Percentiles rank a stretch among this genome's conserved stretches.
These are phyloP conservation scores for Sceliomorpha sp. DNA, from an alignment of 2,888 invertebrate genomes.

Conservation along the genomic window DNA sequence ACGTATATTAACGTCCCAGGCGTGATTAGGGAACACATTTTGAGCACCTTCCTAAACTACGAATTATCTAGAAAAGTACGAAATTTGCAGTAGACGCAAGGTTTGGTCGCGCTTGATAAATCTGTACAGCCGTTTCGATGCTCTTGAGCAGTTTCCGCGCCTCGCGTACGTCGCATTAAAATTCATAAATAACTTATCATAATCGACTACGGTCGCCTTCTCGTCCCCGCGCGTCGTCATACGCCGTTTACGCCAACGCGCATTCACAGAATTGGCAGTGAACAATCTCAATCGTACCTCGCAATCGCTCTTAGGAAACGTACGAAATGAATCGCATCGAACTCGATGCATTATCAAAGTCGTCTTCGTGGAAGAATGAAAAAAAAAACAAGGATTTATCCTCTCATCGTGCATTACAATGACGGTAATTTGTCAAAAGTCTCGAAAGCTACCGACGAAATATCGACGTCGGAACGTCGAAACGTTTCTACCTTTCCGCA, in stretches of 20 bases:
- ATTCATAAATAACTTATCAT: slow-evolving; percentile 14
- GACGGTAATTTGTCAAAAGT: no score
- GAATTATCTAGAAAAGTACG: slow-evolving; percentile 46
- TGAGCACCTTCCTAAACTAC: slow-evolving; percentile 51
- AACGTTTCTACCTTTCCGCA: no score
- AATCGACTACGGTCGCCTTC: slow-evolving; percentile 4
- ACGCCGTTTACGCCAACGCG: slow-evolving; percentile 25
- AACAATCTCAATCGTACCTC: slow-evolving; percentile 44
- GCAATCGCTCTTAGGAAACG: slow-evolving; percentile 1
- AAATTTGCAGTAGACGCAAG: slow-evolving; percentile 41
- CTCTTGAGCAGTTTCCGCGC: slow-evolving; percentile 53
- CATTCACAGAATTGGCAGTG: slow-evolving; percentile 52
- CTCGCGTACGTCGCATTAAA: slow-evolving; percentile 12
- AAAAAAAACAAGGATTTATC: no score
- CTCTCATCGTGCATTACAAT: no score
- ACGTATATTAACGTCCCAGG: no score
- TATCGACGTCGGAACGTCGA: no score
- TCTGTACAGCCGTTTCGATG: slow-evolving; percentile 28
- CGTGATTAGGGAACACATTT: slow-evolving; percentile 7
- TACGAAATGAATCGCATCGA: no score
- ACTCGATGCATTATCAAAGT: no score
- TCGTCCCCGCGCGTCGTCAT: slow-evolving; percentile 5
- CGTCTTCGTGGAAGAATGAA: no score
- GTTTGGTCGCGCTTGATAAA: slow-evolving; percentile 34
- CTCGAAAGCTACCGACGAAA: no score